Base-by-base conservation (phyloP, 2,888 invertebrate species). In the Sarcophaga caerulescens region DNA sequence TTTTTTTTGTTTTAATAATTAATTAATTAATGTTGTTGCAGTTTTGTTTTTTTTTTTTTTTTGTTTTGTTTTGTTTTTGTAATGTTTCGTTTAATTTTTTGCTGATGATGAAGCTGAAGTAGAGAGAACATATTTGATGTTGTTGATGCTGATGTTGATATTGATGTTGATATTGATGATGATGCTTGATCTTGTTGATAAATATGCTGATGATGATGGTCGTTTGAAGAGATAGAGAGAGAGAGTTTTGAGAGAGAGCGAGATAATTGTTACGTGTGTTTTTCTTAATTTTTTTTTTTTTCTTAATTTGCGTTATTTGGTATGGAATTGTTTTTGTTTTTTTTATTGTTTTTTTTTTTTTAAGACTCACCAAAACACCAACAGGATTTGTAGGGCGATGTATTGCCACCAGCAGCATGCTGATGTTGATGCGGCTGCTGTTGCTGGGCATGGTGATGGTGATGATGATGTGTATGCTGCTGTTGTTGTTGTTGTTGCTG, bases 311-410 rank as follows among this genome's bases (percentile, higher is more conserved):
- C 70, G 57, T 47, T 71, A 65, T 65, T 81, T 76, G 57, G 62
- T 52, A 52, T 52, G 52, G 52, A 52, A 35, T 35, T 35, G 35
- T 35, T 35, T 35, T 35, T 35, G 35, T 8, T 52, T 52, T 62
- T 81, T 62, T 69, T 68, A 63, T 74, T 65, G 69, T 74, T 71
- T 81, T 77, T 68, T 59, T 80, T 66, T 74, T 35, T 76, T 88
- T 88, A 89, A 85, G 91, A 93, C 93, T 93, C 93, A 93, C 93
- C 93, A 92, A 92, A 92, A 91, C 93, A 93, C 93, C 92, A 93
- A 91, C 93, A 93, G 90, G 93, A 92, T 87, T 90, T 90, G 75
- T 88, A 90, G 68, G 90, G 89, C 76, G 92, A 90, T 89, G 90
- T 90, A 88, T 87, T 88, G 88, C 87, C 88, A 85, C 87, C 88